phyloP scores from a whole-genome alignment of 2,113 vertebrate genomes.

The Hyla sarda region DNA sequence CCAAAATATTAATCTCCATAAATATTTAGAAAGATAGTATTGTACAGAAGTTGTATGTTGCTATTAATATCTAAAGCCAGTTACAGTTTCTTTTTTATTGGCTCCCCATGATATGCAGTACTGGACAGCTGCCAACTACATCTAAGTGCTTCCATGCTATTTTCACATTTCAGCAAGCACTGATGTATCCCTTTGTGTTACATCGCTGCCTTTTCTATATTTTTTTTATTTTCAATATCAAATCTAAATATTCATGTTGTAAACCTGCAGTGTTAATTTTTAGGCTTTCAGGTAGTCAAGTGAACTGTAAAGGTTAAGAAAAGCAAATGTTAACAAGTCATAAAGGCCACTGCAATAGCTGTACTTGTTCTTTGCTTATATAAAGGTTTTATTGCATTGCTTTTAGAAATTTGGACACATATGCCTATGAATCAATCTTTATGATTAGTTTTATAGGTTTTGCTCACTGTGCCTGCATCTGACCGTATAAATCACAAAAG shows the following conservation, averaged over 20 bases:
- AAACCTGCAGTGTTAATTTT: neutral
- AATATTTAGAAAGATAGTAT: neutral
- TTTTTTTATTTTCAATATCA: too few relatives aligned
- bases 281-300: neutral
- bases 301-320: constrained; percentile 15
- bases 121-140: neutral
- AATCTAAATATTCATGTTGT: constrained; percentile 14
- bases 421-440: neutral
- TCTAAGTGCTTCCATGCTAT: neutral
- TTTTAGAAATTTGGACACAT: neutral
- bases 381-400: neutral
- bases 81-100: neutral
- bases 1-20: neutral
- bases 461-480: neutral
- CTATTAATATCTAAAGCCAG: neutral
- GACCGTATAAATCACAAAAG: neutral
- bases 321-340: constrained; percentile 5
- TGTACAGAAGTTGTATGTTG: neutral
- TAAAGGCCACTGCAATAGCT: constrained; percentile 15
- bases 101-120: neutral
- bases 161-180: neutral
- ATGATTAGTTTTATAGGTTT: constrained; percentile 1
- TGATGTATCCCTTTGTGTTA: neutral
- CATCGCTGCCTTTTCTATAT: neutral
- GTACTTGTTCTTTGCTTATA: neutral